phyloP scores from a whole-genome alignment of 2,113 vertebrate species.

The Rhombomys opimus region DNA sequence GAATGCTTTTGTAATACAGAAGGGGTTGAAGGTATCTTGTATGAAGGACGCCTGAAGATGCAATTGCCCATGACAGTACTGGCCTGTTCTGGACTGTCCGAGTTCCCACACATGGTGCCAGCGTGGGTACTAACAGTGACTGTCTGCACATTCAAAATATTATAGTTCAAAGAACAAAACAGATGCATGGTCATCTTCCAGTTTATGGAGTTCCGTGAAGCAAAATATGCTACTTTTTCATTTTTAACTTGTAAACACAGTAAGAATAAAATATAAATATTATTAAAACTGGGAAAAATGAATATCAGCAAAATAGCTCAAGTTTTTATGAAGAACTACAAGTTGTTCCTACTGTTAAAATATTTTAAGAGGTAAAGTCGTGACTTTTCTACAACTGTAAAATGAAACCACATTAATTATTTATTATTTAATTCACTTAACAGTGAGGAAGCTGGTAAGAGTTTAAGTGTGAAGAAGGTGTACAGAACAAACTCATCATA shows the following conservation, averaged over 20 bases:
- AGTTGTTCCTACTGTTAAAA: neutral
- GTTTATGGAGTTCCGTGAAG: neutral
- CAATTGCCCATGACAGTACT: neutral
- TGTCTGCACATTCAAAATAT: neutral
- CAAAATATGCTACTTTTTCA: neutral
- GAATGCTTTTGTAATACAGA: neutral
- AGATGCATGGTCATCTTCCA: neutral
- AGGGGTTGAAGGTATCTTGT: neutral
- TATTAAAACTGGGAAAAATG: neutral
- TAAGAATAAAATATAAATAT: neutral
- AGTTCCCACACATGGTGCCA: neutral
- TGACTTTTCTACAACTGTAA: neutral
- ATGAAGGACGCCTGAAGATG: neutral
- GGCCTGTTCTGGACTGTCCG: neutral
- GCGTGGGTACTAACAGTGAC: neutral
- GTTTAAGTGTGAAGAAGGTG: neutral
- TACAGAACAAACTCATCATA: neutral
- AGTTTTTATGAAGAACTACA: neutral
- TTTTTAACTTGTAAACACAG: neutral
- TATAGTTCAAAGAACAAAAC: neutral
- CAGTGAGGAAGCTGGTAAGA: neutral
- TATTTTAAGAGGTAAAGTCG: neutral
- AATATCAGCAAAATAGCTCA: neutral
- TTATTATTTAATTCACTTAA: neutral
- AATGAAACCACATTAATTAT: neutral